These are phyloP conservation scores for Limosa lapponica DNA, from an alignment of 2,797 vertebrate genomes.

Conservation along the genomic window DNA sequence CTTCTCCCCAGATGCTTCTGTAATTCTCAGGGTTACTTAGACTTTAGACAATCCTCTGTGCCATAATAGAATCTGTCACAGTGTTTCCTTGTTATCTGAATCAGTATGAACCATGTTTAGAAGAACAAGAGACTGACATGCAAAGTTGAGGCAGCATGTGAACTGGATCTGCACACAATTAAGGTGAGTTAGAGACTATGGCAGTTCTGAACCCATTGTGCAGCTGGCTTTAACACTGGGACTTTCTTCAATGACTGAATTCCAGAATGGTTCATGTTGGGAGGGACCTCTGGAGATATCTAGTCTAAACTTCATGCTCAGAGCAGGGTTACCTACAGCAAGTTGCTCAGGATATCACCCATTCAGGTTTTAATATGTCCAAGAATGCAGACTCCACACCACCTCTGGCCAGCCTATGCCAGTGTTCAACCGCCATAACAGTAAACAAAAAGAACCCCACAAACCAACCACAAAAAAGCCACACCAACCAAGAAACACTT, in stretches of 20 bases:
- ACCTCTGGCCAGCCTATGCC: neutral
- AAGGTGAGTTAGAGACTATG: neutral
- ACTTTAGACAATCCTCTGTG: neutral
- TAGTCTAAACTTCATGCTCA: neutral
- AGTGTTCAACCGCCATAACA: neutral
- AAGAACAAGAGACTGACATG: neutral
- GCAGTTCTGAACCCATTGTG: neutral
- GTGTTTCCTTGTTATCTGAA: neutral
- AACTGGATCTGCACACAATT: neutral
- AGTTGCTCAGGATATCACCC: rapidly evolving
- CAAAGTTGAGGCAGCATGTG: neutral
- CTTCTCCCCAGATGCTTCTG: neutral
- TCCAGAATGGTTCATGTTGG: neutral
- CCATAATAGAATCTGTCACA: neutral
- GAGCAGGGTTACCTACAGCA: neutral
- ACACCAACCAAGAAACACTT: neutral
- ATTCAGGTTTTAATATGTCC: neutral
- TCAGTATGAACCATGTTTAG: neutral
- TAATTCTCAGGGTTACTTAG: neutral
- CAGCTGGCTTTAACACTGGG: neutral
- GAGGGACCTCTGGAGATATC: neutral
- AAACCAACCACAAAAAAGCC: neutral
- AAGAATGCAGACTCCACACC: neutral
- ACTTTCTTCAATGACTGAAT: neutral
- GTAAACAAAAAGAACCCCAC: neutral